Evolutionary conservation across 2,113 vertebrate genomes (phyloP), one percentile per base, ranked within the genome.

Genomic region (Salvelinus namaycush): DNA sequence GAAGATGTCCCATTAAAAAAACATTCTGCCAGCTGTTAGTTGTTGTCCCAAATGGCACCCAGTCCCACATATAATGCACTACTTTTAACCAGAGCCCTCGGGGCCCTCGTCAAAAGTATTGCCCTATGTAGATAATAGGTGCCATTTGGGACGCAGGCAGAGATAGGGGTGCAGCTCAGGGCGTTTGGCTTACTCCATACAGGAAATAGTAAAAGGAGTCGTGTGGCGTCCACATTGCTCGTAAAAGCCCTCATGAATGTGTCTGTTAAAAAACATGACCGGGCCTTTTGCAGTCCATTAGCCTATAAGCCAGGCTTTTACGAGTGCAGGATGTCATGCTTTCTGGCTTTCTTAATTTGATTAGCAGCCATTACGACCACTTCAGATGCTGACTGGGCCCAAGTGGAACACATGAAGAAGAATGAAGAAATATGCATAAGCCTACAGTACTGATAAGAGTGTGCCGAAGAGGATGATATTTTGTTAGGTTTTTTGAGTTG

Each of bases 191-290:
- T 54, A 54, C 51, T 62, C 7, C 59, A 22, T 22, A 62, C 59
- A 62, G 59, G 59, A 62, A 62, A 16, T 8, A 22, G 59, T 62
- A 22, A 62, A 62, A 22, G n/a, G 7, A 62, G n/a, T 22, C 59
- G 9, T 62, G 59, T 22, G n/a, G 18, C 59, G 1, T 62, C 59
- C n/a, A 24, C n/a, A 22, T 62, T 8, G n/a, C 59, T 62, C 59
- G n/a, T 62, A 62, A 62, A 62, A 62, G 59, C 26, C 26, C 24
- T 29, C 80, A 57, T 29, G 48, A 34, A 34, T 73, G 68, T 79
- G 77, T 76, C 68, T 84, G 80, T 84, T 85, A 76, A 71, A 44
- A 80, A 76, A 31, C 76, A 49, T 44, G 49, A 78, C 77, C 68
- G 24, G 74, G 59, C 81, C 75, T 62, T 73, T 18, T 68, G 79